Evolutionary conservation across 64 coral and sea anemone genomes (phyloP), one percentile per base, ranked within the genome.

Genomic region (Dendrophyllia cribrosa): DNA sequence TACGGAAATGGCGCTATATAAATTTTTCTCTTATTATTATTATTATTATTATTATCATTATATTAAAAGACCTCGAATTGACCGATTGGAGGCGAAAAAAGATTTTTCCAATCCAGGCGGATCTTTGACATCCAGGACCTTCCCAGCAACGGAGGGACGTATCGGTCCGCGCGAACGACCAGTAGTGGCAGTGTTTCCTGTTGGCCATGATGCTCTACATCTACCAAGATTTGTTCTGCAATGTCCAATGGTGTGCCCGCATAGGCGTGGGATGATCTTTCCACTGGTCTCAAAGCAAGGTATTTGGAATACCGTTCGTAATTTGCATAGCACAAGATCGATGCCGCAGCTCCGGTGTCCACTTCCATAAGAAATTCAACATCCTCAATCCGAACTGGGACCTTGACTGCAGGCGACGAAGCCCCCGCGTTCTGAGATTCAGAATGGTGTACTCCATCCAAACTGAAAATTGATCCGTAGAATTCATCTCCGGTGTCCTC

Each of bases 71-170:
- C 53, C 22, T 17, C 52, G 6, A 53, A 9, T 67, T 85, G 59
- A 6, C 81, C 52, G 46, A 72, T 4, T 20, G 20, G 24, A 34
- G 83, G 22, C 20, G 58, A 22, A 56, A 62, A 83, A 22, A 58
- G 65, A 22, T 66, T 66, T 85, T 66, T 67, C 82, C 43, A 85
- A 24, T 85, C 82, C 26, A 85, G 82, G 20, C 82, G 82, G 43
- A 85, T 49, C 17, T 85, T 9, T 13, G 19, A 44, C 59, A 85
- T 10, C 59, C 81, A 66, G 19, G 15, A 24, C 23, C 43, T 60
- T 60, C 59, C 55, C 13, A 81, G 77, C 2, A 61, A 34, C 16
- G 78, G 56, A 26, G 55, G 78, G 14, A 20, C 78, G 52, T 62
- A 82, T 9, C 16, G 78, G 14, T 82, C 78, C 55, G 78, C 78